These are phyloP conservation scores for Macrochelys suwanniensis DNA, from an alignment of 2,797 vertebrate species.

Conservation along the genomic window DNA sequence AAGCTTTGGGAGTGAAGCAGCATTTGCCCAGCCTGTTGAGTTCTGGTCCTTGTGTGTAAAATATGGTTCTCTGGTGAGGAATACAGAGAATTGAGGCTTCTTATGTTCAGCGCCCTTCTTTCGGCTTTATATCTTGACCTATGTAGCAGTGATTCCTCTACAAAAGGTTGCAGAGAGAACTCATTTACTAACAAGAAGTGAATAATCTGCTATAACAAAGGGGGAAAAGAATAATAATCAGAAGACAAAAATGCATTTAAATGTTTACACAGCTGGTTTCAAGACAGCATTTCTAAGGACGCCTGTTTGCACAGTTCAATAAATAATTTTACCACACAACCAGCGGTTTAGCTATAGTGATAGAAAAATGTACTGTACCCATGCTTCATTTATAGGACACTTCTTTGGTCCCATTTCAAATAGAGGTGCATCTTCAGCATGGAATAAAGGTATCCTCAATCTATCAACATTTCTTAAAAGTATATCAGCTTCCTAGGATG, in stretches of 20 bases:
- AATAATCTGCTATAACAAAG: slow-evolving; percentile 24
- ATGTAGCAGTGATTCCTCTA: accelerated
- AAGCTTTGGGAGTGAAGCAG: background rate
- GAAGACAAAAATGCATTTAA: slow-evolving; percentile 47
- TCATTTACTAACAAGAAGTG: background rate
- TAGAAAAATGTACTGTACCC: background rate
- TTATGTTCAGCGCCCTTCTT: background rate
- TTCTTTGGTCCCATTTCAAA: background rate
- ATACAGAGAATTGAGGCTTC: background rate
- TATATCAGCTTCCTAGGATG: background rate
- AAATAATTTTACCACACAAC: background rate
- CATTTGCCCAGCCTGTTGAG: accelerated
- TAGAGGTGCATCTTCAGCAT: background rate
- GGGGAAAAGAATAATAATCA: slow-evolving; percentile 45
- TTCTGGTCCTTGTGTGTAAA: accelerated
- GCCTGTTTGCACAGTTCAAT: background rate
- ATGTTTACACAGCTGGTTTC: slow-evolving; percentile 62
- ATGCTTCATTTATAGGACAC: accelerated
- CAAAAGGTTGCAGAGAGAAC: background rate
- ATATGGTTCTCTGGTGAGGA: slow-evolving; percentile 11
- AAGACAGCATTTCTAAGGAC: slow-evolving; percentile 6
- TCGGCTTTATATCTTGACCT: background rate
- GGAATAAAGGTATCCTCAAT: accelerated
- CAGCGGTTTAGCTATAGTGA: background rate
- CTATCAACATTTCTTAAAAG: background rate